Evolutionary conservation across 2,797 vertebrate genomes (phyloP), one percentile per base, ranked within the genome.

Genomic region (Scomberomorus guttatus): DNA sequence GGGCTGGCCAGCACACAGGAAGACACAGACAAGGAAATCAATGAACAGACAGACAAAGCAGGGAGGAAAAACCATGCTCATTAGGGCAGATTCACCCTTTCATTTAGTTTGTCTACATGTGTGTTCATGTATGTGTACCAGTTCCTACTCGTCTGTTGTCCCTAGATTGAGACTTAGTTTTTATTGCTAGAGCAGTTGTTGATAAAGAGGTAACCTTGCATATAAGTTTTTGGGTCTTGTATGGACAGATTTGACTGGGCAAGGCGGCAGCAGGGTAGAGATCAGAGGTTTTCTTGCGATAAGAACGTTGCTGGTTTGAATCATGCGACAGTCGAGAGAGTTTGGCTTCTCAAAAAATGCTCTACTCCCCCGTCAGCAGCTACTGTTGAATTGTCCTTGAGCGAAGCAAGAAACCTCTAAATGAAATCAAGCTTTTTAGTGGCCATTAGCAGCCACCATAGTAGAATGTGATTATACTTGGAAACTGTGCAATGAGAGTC

Each of bases 21-120:
- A 88, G 89, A 90, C 71, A 68, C 81, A 87, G 80, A 89, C 67
- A 48, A 84, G 76, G 70, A 92, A 92, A 93, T 94, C 91, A 84
- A 92, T 94, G 83, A 90, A 73, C 74, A 90, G 74, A 65, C 78
- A 87, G 77, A 85, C 85, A 85, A 88, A 89, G 77, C 74, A 80
- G 50, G 24, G 64, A 74, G 77, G 72, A 80, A 29, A 69, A 78
- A 70, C 17, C 63, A 48, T n/a, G 24, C 61, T 87, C 61, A 68
- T 88, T 85, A 86, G 74, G 69, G 48, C 27, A 18, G 13, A 81
- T 75, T 70, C 80, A 68, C 29, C 39, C 51, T 77, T 82, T 83
- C 20, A 81, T 73, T 73, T 24, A 61, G 61, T 75, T 68, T 65
- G 25, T 71, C 63, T 68, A 18, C 48, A 22, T 27, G 32, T 61